Conservation (phyloP, 2,797 vertebrate species). For the Mus minutoides region DNA sequence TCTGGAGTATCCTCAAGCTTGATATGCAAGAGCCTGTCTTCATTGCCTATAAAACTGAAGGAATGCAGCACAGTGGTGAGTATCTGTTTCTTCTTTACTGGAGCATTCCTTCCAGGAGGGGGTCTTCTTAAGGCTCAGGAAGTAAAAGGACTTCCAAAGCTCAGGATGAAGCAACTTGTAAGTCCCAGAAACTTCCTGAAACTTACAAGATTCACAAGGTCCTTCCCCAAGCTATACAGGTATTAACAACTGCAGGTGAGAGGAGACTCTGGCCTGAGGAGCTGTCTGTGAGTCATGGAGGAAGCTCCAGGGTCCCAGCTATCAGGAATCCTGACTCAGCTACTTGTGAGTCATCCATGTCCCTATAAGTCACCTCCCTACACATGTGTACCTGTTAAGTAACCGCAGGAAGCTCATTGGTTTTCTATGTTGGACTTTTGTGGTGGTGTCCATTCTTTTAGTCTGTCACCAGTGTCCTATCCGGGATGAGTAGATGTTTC, state of each 20-base stretch:
- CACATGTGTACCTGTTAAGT: background rate
- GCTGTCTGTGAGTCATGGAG: background rate
- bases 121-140: background rate
- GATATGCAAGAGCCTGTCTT: conserved; percentile 86
- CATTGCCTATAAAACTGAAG: conserved; percentile 79
- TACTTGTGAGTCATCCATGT: background rate
- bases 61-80: background rate
- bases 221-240: background rate
- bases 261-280: background rate
- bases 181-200: background rate
- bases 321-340: background rate
- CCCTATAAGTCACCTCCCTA: background rate
- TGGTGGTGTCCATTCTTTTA: background rate
- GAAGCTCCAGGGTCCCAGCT: background rate
- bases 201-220: background rate
- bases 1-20: conserved; percentile 84
- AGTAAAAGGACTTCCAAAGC: background rate
- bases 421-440: background rate
- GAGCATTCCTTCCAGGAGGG: background rate
- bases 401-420: background rate
- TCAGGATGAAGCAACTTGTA: background rate
- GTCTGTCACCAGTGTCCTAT: background rate
- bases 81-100: background rate
- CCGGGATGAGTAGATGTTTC: background rate
- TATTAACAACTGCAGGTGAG: background rate